Evolutionary conservation across 2,888 invertebrate species (phyloP), one percentile per base, ranked within the genome.

Genomic region (Lepidochitona cinerea): DNA sequence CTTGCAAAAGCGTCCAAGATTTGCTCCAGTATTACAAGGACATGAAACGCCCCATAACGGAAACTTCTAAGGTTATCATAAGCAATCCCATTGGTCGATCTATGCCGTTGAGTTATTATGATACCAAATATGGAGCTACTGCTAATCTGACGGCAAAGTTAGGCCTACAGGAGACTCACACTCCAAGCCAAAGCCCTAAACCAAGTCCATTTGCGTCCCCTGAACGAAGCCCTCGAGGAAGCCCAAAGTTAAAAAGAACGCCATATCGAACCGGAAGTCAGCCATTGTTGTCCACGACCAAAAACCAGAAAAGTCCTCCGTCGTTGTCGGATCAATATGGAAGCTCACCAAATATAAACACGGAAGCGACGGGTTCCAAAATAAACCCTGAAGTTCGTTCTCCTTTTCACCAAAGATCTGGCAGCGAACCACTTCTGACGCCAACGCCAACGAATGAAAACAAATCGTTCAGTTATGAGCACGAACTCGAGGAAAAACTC

Each of bases 21-120:
- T 93, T 98, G 72, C 96, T 98, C 78, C 97, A 97, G 6, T 97
- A 95, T 80, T 97, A 98, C 89, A 96, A 97, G 33, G 96, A 96
- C 0, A 96, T 96, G 65, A 96, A 95, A 26, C 95, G 96, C 86
- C 94, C 96, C 0, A 95, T 98, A 86, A 97, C 97, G 0, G 94
- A 94, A 6, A 95, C 95, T 0, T 97, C 97, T 0, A 96, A 96
- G 0, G 97, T 97, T 0, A 93, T 95, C 70, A 96, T 98, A 75
- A 94, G 95, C 83, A 94, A 93, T 77, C 97, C 97, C 0, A 94
- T 96, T 79, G 96, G 96, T 84, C 93, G 97, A 75, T 93, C 94
- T 26, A 86, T 86, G 84, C 87, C 87, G 1, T 73, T 87, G 37
- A 85, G 86, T 76, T 87, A 84, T 72, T 87, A 87, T 75, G 87